Evolutionary conservation across 2,888 invertebrate species (phyloP).

Genomic region (Drosophila nr. perissopoda): DNA sequence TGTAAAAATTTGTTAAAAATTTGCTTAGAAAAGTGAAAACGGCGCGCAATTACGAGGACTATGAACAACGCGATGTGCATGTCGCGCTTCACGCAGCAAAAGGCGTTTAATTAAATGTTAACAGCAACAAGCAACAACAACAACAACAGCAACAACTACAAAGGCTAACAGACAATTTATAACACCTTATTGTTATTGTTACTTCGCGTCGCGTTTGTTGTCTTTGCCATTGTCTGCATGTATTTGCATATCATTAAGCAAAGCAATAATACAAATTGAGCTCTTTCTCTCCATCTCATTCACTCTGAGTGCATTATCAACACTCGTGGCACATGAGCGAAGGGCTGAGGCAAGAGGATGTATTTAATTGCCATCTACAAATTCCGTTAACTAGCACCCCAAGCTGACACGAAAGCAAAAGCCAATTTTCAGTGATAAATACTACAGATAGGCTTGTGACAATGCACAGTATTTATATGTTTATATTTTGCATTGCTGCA

Average conservation of each 20-base stretch:
- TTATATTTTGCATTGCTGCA: neutral
- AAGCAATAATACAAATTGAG: conserved; percentile 56
- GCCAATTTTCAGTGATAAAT: conserved; percentile 16
- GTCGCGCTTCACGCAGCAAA: conserved; percentile 57
- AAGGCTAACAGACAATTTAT: conserved; percentile 59
- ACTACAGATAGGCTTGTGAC: neutral
- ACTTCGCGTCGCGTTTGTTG: conserved; percentile 49
- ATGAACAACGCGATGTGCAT: conserved; percentile 35
- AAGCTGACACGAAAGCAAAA: conserved; percentile 1
- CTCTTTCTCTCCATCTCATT: conserved; percentile 1
- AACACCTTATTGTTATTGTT: conserved; percentile 43
- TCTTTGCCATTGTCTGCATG: conserved; percentile 55
- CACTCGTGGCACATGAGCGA: conserved; percentile 39
- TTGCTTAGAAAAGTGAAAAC: conserved; percentile 68
- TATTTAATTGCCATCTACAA: conserved; percentile 25
- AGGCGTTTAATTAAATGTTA: conserved; percentile 80
- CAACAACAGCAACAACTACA: conserved; percentile 25
- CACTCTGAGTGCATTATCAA: conserved; percentile 63
- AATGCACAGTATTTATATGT: neutral
- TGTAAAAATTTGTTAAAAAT: conserved; percentile 46
- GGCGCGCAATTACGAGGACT: conserved; percentile 47
- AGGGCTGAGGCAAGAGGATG: neutral
- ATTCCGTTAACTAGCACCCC: conserved; percentile 7
- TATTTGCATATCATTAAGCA: conserved; percentile 77
- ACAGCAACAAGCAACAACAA: conserved; percentile 50